Base-by-base conservation (phyloP, 2,888 invertebrate genomes). In the Byasa hedistus region DNA sequence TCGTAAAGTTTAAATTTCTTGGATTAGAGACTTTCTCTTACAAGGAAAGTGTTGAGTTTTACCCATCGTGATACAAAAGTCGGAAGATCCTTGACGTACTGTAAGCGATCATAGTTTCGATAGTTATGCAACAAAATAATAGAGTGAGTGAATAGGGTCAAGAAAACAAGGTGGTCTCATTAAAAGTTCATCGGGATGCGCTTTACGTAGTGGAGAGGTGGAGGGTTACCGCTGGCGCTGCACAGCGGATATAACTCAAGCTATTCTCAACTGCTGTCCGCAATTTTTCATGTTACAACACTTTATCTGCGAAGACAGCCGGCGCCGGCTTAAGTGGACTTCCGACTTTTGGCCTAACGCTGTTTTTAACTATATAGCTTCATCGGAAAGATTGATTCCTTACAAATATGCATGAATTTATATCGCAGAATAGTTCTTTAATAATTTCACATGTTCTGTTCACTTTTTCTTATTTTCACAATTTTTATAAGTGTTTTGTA, bases 271-370 rank as follows among this genome's bases (percentile, higher is more conserved):
- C 76, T 79, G 74, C 71, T 78, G 76, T 75, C 75, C 74, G 72
- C 83, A 80, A 87, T 89, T 84, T 84, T 84, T 88, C 86, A 86
- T 85, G 81, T 81, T 79, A 76, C 79, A 79, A 75, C 81, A 79
- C 84, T 85, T 85, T 86, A 84, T 85, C 83, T 82, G 76, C 72
- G 72, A 80, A 84, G 83, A 82, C 84, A 76, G 74, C 71, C 75
- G 86, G 85, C 86, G 86, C 85, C 86, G 75, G 70, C 78, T 80
- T 82, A 82, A 84, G 84, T 83, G 81, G 81, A 79, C 82, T 82
- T 82, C 81, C 83, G 85, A 87, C 85, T 87, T 84, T 75, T 78
- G 79, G n/a, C 79, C 75, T 72, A 77, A 72, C 74, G 74, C 76
- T 75, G 74, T 72, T 77, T 66, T 77, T 78, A 79, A 81, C 76